Percentiles rank a stretch among this genome's conserved stretches.
phyloP scores from a whole-genome alignment of 2,888 invertebrate species.

The Pyrochroa serraticornis region DNA sequence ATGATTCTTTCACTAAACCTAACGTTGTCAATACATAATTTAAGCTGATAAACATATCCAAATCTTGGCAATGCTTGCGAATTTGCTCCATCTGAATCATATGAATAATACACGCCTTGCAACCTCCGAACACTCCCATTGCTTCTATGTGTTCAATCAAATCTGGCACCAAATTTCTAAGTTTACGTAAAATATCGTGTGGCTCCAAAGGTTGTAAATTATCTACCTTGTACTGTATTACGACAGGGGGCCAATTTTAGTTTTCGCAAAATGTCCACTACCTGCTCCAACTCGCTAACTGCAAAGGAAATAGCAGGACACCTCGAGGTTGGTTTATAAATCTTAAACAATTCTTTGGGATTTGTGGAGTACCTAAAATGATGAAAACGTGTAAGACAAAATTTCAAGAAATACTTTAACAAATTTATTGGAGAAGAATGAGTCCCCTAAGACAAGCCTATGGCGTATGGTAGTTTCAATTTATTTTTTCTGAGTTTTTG shows the following conservation, averaged over 20 bases:
- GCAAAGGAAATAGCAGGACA: conserved; percentile 28
- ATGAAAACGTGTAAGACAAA: conserved; percentile 13
- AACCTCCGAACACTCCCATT: conserved; percentile 66
- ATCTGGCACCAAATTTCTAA: conserved; percentile 47
- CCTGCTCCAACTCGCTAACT: conserved; percentile 27
- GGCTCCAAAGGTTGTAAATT: conserved; percentile 44
- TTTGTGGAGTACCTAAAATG: conserved; percentile 59
- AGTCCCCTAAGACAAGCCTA: no score
- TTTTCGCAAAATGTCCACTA: conserved; percentile 22
- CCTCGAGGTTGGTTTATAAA: conserved; percentile 36
- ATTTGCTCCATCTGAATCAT: conserved; percentile 69
- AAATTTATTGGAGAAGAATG: no score
- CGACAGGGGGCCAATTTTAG: conserved; percentile 34
- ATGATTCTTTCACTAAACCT: conserved; percentile 59
- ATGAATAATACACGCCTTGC: conserved; percentile 64
- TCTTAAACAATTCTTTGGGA: conserved; percentile 55
- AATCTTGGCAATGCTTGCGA: conserved; percentile 39
- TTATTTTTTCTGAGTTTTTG: no score
- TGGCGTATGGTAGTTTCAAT: no score
- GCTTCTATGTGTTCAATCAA: conserved; percentile 58
- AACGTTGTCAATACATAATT: conserved; percentile 56
- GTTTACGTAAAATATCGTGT: conserved; percentile 41
- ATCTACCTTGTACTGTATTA: neutral
- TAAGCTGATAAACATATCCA: conserved; percentile 37
- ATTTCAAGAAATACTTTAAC: no score